Base-by-base conservation (phyloP, 2,113 vertebrate species). In the Campylomormyrus tamandua region DNA sequence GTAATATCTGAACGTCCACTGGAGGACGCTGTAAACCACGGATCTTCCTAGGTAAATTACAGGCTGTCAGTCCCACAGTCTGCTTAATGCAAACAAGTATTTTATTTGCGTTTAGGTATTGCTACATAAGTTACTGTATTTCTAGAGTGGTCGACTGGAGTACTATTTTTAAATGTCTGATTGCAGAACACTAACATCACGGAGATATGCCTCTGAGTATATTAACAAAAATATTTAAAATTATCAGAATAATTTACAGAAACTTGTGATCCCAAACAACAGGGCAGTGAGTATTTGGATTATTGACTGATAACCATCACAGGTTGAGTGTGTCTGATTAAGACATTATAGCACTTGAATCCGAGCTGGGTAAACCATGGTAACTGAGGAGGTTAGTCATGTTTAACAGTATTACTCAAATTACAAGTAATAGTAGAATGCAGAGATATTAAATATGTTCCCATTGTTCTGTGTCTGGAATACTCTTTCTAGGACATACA, bases 1-100 rank as follows among this genome's bases (percentile, higher is more conserved):
- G 87, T 35, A 88, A 31, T 45, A 21, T 39, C 35, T 45, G 11
- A 19, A 62, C 58, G 42, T 46, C 95, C 95, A 95, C 95, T 89
- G 84, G 58, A 91, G 89, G 95, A 93, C 93, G 94, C 93, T 94
- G 89, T 94, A 90, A 35, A 39, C 88, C 90, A 88, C 90, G 42
- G 90, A 77, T 92, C 91, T 48, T 48, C 39, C 9, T n/a, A 45
- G 10, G 39, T 84, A 19, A 48, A n/a, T 84, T 10, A 24, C 45
- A 84, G 21, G 2, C 39, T 48, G 21, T n/a, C 21, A 84, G 80
- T 77, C 70, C 35, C 5, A n/a, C 35, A 77, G 70, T 35, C 31
- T 77, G 4, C 15, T 77, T 77, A 39, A 39, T 77, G 4, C 17
- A 77, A 27, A 70, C n/a, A 31, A 31, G n/a, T 70, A 31, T 31